Conservation (phyloP, 2,888 invertebrate genomes). For the Microplitis manilae region DNA sequence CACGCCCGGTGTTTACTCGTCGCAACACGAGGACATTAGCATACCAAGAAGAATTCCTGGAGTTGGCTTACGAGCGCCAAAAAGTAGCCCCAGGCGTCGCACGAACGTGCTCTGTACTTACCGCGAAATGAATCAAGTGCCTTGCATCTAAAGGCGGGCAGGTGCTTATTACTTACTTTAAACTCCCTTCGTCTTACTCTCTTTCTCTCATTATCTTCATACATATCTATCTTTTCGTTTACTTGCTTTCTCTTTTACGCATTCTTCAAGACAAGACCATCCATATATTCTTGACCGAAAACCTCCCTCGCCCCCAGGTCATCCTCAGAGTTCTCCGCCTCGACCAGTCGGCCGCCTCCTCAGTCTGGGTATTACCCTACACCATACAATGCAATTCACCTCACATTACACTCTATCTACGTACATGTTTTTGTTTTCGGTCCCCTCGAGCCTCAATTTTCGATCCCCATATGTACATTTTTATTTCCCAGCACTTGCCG, state of each 20-base stretch:
- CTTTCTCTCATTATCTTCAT: slow-evolving; percentile 15
- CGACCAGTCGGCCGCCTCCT: slow-evolving; percentile 13
- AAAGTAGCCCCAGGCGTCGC: slow-evolving; percentile 63
- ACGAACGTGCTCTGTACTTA: slow-evolving; percentile 67
- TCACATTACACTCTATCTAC: not conserved
- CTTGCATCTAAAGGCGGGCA: slow-evolving; percentile 67
- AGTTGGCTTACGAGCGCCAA: slow-evolving; percentile 20
- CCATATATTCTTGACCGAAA: slow-evolving; percentile 59
- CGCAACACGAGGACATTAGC: slow-evolving; percentile 32
- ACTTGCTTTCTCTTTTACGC: slow-evolving; percentile 33
- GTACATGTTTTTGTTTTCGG: slow-evolving; percentile 5
- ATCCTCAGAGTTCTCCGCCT: slow-evolving; percentile 53
- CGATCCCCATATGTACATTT: slow-evolving; percentile 28
- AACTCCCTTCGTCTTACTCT: slow-evolving; percentile 36
- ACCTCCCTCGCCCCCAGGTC: slow-evolving; percentile 66
- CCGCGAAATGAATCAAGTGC: slow-evolving; percentile 71
- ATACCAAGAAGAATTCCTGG: slow-evolving; percentile 41
- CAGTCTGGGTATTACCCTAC: slow-evolving; percentile 25
- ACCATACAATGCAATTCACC: not conserved
- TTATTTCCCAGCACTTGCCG: not conserved
- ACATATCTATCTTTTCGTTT: not conserved
- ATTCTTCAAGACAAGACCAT: slow-evolving; percentile 48
- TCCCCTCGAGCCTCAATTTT: slow-evolving; percentile 46
- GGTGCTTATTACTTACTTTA: slow-evolving; percentile 70
- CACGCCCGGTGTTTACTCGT: slow-evolving; percentile 33